Evolutionary conservation across 2,888 invertebrate species (phyloP), one percentile per base, ranked within the genome.

Genomic region (Villa cingulata): DNA sequence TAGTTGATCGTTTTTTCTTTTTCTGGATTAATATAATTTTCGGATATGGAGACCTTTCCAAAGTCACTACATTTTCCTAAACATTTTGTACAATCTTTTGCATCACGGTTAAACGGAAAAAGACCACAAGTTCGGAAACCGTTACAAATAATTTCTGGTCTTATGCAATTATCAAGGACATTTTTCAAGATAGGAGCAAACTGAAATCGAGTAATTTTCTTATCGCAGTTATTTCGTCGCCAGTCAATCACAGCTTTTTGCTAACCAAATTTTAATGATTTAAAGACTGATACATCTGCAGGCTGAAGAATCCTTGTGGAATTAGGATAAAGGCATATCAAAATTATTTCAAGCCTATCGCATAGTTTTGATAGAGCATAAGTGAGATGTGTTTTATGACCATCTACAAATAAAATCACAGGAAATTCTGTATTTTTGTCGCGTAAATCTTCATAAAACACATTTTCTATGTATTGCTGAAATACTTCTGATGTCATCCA

Each of bases 221-320:
- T 10, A 10, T 2, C 27, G 7, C 6, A 27, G 27, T 27, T 27
- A 9, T 27, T 27, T 9, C 6, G 6, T 6, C 2, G 27, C 27
- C 27, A 27, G 7, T 27, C 7, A 9, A 6, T 6, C 6, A 50
- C 46, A 27, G 40, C 41, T 27, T 45, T 50, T 47, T 51, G 45
- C 55, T 53, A 56, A n/a, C 36, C 43, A 29, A 39, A 43, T 51
- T 56, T 55, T 7, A 56, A 36, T 14, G 45, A 49, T 38, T 50
- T 49, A 37, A 53, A 53, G 15, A 42, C 36, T 23, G 51, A 41
- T n/a, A 57, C 54, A 48, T 56, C 54, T 27, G 50, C 45, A 10
- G 56, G 54, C 29, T 57, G 55, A 14, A 56, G 39, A n/a, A 55
- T 52, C 34, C 52, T 43, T 10, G 56, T 56, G 0, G 54, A 39